Conservation (phyloP, 2,113 vertebrate species). For the Eubucco bourcierii region DNA sequence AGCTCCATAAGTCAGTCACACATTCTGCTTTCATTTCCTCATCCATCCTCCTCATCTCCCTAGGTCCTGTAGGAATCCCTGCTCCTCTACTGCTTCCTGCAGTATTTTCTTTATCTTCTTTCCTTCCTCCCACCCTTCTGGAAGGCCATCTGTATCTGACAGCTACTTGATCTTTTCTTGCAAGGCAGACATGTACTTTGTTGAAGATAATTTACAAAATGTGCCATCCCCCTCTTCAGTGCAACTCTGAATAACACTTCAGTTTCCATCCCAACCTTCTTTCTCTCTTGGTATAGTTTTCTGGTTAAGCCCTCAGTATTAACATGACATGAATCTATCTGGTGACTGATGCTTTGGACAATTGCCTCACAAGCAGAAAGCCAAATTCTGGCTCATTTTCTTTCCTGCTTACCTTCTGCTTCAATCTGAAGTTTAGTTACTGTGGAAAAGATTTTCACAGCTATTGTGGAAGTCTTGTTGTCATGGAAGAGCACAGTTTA, state of each 20-base stretch:
- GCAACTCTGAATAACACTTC: background rate
- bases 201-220: background rate
- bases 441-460: background rate
- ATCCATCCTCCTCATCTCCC: slow-evolving; percentile 31
- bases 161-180: slow-evolving; percentile 34
- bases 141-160: slow-evolving; percentile 43
- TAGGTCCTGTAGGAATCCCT: background rate
- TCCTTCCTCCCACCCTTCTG: slow-evolving; percentile 44
- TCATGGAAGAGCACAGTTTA: background rate
- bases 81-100: slow-evolving; percentile 8
- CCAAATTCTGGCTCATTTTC: background rate
- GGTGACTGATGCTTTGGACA: background rate
- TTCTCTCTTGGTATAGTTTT: background rate
- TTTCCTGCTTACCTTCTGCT: background rate
- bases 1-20: slow-evolving; percentile 72
- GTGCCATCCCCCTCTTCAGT: background rate
- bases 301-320: background rate
- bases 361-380: background rate
- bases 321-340: background rate
- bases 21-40: slow-evolving; percentile 68
- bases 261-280: background rate
- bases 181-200: slow-evolving; percentile 32
- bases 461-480: background rate
- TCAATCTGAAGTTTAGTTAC: background rate
- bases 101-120: slow-evolving; percentile 47